Base-by-base conservation (phyloP, 2,113 vertebrate species). In the Thermophis baileyi region DNA sequence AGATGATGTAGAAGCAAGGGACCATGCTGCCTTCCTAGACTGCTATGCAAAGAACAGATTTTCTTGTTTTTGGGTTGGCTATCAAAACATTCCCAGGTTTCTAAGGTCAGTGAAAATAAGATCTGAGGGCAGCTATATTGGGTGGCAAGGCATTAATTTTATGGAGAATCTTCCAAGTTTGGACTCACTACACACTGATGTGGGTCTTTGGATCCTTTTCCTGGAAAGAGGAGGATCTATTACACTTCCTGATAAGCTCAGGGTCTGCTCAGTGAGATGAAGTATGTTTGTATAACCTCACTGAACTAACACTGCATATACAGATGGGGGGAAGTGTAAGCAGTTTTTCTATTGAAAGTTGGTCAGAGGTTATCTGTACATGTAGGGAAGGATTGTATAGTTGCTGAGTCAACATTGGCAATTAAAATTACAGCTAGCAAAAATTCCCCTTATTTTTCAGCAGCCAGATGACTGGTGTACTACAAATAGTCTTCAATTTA, bases 31-130 rank as follows among this genome's bases (percentile, higher is more conserved):
- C 60, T 24, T 90, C 3, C 9, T 35, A 50, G 14, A 53, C 8
- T 87, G 40, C 47, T 1, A 27, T 50, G 20, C 69, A 94, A 63
- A 44, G 30, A 0, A 46, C 69, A 44, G 6, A 9, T 44, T 24
- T 81, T 44, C 35, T 22, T 81, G 35, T 22, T 44, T 81, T 44
- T 3, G 40, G 74, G 35, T 40, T 81, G 30, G 27, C 49, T 46
- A n/a, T 88, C 87, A 51, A 35, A 51, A 53, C 50, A 53, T 20
- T 94, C 93, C 57, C 94, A 90, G 85, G 4, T 55, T 95, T 94
- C 2, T 89, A 90, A 94, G 94, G 94, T 35, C 88, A 85, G 46
- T 53, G 24, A 25, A 54, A 55, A 30, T 88, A 51, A 25, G 40
- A 60, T 30, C 22, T 30, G 40, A 46, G 22, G 6, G 25, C 88